Conservation (phyloP, 2,888 invertebrate species). For the Philhelius pedissequus region DNA sequence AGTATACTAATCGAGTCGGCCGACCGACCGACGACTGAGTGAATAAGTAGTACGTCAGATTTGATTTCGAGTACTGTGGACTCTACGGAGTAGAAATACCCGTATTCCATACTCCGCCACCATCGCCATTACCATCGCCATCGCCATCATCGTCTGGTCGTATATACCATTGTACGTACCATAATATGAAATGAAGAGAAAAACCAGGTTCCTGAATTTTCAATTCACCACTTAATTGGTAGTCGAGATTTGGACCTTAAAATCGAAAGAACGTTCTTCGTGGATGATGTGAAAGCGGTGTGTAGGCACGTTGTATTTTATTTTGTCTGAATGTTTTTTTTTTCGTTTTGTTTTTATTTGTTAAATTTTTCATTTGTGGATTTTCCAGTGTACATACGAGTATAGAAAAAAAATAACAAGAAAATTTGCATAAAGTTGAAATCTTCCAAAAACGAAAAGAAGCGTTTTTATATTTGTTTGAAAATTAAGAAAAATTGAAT, state of each 20-base stretch:
- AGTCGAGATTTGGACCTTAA: constrained; percentile 69
- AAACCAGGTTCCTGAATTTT: constrained; percentile 68
- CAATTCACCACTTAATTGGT: constrained; percentile 68
- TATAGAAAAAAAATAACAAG: not conserved
- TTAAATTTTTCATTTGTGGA: constrained; percentile 18
- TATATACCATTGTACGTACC: not conserved
- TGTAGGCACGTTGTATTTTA: constrained; percentile 32
- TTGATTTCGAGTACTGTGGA: constrained; percentile 38
- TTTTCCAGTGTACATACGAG: constrained; percentile 28
- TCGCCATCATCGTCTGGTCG: not conserved
- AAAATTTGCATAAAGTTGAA: constrained; percentile 20
- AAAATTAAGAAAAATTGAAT: no score
- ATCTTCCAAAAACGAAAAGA: not conserved
- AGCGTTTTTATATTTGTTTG: not conserved
- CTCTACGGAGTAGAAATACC: constrained; percentile 24
- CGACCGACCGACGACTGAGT: constrained; percentile 26
- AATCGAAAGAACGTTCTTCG: constrained; percentile 66
- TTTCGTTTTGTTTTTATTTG: not conserved
- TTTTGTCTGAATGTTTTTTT: not conserved
- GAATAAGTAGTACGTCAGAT: constrained; percentile 64
- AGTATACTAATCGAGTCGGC: constrained; percentile 41
- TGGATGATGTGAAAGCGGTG: constrained; percentile 56
- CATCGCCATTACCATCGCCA: not conserved
- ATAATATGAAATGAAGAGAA: constrained; percentile 54
- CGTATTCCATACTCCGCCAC: not conserved